These are phyloP conservation scores for Alviniconcha marisindica DNA, from an alignment of 1,140 invertebrate species.

Conservation along the genomic window DNA sequence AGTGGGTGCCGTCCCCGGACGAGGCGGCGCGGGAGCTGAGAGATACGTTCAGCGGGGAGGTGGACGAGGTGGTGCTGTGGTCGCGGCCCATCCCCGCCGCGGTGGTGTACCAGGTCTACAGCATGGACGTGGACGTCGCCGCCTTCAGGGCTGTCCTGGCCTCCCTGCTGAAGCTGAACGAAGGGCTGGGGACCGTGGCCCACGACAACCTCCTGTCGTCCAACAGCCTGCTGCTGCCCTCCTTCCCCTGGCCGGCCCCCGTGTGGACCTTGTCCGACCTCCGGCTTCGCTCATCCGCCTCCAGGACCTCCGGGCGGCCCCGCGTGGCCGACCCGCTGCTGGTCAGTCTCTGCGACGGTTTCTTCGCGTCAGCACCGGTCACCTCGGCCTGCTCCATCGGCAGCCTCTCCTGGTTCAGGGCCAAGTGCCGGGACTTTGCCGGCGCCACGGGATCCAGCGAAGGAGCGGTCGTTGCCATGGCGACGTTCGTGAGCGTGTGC, in stretches of 20 bases:
- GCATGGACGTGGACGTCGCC: slow-evolving; percentile 50
- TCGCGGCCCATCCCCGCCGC: slow-evolving; percentile 43
- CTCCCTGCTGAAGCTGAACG: slow-evolving; percentile 51
- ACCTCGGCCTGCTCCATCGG: slow-evolving; percentile 37
- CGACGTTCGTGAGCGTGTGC: slow-evolving; percentile 46
- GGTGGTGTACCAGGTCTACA: slow-evolving; percentile 53
- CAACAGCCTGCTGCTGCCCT: slow-evolving; percentile 50
- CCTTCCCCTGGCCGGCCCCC: slow-evolving; percentile 56
- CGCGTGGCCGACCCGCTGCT: slow-evolving; percentile 4
- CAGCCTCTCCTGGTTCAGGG: slow-evolving; percentile 38
- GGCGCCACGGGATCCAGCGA: slow-evolving; percentile 28
- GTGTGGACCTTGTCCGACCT: slow-evolving; percentile 52
- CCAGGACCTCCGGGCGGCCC: background rate
- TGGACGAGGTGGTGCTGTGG: slow-evolving; percentile 58
- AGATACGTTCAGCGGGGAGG: slow-evolving; percentile 45
- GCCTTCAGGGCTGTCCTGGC: slow-evolving; percentile 46
- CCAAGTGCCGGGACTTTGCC: slow-evolving; percentile 40
- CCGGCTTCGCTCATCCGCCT: slow-evolving; percentile 12
- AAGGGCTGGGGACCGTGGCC: slow-evolving; percentile 50
- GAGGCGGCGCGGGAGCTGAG: slow-evolving; percentile 37
- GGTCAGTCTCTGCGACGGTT: slow-evolving; percentile 43
- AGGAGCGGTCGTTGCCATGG: slow-evolving; percentile 43
- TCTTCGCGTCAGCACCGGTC: slow-evolving; percentile 41
- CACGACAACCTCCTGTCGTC: slow-evolving; percentile 45
- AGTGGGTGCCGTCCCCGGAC: slow-evolving; percentile 50